Conservation (phyloP, 2,113 vertebrate genomes). For the Cynoglossus semilaevis region DNA sequence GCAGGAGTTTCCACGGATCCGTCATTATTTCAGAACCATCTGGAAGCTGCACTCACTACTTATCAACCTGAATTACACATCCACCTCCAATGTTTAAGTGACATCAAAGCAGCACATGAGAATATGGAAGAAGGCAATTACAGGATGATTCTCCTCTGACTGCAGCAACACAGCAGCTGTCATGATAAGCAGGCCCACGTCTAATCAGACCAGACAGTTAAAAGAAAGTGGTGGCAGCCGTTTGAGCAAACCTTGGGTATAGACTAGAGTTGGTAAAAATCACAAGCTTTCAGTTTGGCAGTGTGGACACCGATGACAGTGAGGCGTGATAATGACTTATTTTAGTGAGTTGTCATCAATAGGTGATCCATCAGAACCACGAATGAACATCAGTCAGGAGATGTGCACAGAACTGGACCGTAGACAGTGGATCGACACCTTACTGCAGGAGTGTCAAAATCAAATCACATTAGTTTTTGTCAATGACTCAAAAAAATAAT, state of each 20-base stretch:
- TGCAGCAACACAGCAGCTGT: conserved; percentile 34
- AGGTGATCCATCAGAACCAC: no score
- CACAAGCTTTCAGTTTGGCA: not conserved
- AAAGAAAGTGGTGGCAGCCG: conserved; percentile 12
- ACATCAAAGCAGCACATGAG: conserved; percentile 51
- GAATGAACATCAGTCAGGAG: no score
- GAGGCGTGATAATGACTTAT: not conserved
- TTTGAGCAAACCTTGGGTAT: conserved; percentile 24
- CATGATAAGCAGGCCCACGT: conserved; percentile 36
- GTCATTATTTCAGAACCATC: conserved; percentile 31
- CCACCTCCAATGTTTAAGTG: conserved; percentile 39
- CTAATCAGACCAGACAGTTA: conserved; percentile 47
- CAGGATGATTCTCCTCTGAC: conserved; percentile 50
- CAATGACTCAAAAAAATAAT: no score
- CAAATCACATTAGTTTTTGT: no score
- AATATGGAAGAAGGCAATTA: conserved; percentile 50
- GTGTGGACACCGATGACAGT: not conserved
- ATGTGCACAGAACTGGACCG: no score
- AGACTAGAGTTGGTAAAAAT: conserved; percentile 27
- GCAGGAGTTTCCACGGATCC: conserved; percentile 26
- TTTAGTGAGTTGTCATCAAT: not conserved
- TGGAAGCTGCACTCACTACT: conserved; percentile 44
- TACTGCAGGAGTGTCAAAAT: no score
- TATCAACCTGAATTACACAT: conserved; percentile 43
- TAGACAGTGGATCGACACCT: no score